Base-by-base conservation (phyloP, 2,113 vertebrate species). In the Chlorodrepanis virens region DNA sequence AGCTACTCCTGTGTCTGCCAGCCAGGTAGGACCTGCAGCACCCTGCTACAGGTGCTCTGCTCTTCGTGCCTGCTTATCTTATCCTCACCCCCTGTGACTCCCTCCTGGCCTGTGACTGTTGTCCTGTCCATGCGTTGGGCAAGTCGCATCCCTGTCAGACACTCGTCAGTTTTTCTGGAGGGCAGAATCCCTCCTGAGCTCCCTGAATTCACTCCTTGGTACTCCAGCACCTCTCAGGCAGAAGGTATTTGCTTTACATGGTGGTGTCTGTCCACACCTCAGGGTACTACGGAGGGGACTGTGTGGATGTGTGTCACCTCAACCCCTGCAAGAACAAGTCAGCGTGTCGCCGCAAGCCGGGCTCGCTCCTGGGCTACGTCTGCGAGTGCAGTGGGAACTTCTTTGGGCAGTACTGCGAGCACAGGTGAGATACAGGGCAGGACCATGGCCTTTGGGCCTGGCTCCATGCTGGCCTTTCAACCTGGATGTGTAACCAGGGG, bases 311-410 rank as follows among this genome's bases (percentile, higher is more conserved):
- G 29, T 99, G 99, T 93, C 98, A 99, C 85, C 95, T 99, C 93
- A 99, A 99, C 93, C 99, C 99, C 4, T 99, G 99, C 97, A 99
- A 99, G 95, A 99, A 99, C 80, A 98, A 99, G 80, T 99, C 99
- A 0, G 97, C 97, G 69, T 99, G 99, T 96, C 99, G 99, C 89
- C 98, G 98, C 65, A 99, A 98, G 85, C 98, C 98, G 1, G 98
- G 97, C 91, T 98, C 98, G 1, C 99, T 98, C 56, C 98, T 98
- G 15, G 99, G 99, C 77, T 99, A 99, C 11, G 97, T 91, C 78
- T 99, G 99, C 14, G 99, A 99, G 97, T 99, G 99, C 15, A 97
- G 97, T 60, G 98, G 97, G 86, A 98, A 98, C 96, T 98, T 99
- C 93, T 99, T 99, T 1, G 99, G 99, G 76, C 99, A 99, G 88